Evolutionary conservation across 2,888 invertebrate genomes (phyloP).

Genomic region (Rhagium mordax): DNA sequence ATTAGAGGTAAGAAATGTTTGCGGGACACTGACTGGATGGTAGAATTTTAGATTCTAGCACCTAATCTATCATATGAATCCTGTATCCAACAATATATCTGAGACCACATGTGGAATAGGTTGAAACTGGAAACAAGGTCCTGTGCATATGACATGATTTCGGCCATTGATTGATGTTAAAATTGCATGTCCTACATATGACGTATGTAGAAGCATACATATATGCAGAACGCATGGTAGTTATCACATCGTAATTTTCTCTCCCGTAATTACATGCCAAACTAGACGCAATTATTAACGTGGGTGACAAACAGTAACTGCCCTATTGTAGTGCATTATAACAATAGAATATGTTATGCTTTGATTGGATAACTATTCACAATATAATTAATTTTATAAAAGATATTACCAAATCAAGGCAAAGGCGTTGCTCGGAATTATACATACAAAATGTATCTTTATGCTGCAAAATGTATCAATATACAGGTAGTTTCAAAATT

Average conservation of each 20-base stretch:
- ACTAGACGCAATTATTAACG: slow-evolving; percentile 24
- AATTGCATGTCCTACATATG: slow-evolving; percentile 40
- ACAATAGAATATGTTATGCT: slow-evolving; percentile 5
- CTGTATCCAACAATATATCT: neutral
- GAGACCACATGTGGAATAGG: neutral
- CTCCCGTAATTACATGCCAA: slow-evolving; percentile 28
- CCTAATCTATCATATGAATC: slow-evolving; percentile 31
- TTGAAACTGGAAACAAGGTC: slow-evolving; percentile 35
- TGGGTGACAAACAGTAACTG: slow-evolving; percentile 29
- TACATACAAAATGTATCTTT: too few relatives aligned
- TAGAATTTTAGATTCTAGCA: slow-evolving; percentile 44
- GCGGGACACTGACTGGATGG: too few relatives aligned
- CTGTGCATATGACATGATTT: slow-evolving; percentile 59
- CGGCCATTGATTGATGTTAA: slow-evolving; percentile 51
- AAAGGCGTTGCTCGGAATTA: too few relatives aligned
- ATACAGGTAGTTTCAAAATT: too few relatives aligned
- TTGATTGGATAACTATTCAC: slow-evolving; percentile 7
- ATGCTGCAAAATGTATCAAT: too few relatives aligned
- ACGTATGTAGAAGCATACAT: slow-evolving; percentile 30
- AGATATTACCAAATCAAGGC: neutral
- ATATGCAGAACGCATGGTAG: slow-evolving; percentile 24
- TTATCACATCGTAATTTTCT: slow-evolving; percentile 32
- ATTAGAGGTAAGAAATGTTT: too few relatives aligned
- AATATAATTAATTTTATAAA: neutral
- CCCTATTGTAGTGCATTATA: slow-evolving; percentile 10